phyloP scores from a whole-genome alignment of 2,113 vertebrate genomes.

The Thymallus thymallus region DNA sequence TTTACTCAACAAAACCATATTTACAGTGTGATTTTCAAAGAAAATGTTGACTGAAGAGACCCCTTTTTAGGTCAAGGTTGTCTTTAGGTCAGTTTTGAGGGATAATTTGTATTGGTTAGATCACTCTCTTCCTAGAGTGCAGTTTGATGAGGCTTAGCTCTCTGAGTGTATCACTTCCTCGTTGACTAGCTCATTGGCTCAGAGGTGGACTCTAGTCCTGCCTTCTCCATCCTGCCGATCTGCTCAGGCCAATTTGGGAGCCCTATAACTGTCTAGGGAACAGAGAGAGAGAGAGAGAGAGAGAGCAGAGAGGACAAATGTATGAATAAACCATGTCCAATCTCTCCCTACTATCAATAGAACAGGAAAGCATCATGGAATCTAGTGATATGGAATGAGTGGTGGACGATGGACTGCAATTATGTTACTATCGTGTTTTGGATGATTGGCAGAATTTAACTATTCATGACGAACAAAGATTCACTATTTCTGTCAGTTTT shows the following conservation, averaged over 20 bases:
- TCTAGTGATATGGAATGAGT: not conserved
- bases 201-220: slow-evolving; percentile 4
- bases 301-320: not conserved
- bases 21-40: no score
- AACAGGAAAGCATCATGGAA: not conserved
- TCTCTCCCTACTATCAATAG: slow-evolving; percentile 2
- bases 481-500: slow-evolving; percentile 43
- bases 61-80: no score
- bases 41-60: no score
- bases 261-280: slow-evolving; percentile 6
- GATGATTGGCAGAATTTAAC: slow-evolving; percentile 30
- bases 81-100: no score
- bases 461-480: slow-evolving; percentile 52
- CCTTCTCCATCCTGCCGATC: slow-evolving; percentile 5
- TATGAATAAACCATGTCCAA: slow-evolving; percentile 8
- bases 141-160: slow-evolving; percentile 1
- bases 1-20: no score
- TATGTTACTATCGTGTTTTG: slow-evolving; percentile 11
- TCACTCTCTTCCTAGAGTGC: slow-evolving; percentile 18
- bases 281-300: not conserved
- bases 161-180: no score
- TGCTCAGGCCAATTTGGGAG: not conserved
- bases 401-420: not conserved
- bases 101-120: not conserved
- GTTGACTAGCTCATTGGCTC: not conserved